Evolutionary conservation across 1,140 invertebrate genomes (phyloP).

Genomic region (Agrypnia vestita): DNA sequence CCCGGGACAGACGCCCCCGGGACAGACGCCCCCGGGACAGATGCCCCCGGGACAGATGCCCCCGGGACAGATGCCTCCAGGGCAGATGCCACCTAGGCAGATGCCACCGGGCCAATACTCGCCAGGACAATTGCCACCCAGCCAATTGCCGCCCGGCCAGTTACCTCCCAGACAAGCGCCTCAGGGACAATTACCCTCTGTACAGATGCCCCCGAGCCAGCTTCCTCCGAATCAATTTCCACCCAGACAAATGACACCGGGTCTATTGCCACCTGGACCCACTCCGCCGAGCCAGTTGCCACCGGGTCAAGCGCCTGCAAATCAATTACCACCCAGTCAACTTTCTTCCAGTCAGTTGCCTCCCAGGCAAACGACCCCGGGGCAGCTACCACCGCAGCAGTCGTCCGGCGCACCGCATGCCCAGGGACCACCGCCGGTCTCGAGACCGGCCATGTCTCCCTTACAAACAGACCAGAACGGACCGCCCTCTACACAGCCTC

Average conservation of each 20-base stretch:
- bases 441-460: neutral
- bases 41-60: slow-evolving; percentile 37
- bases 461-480: too few relatives aligned
- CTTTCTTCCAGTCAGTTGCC: neutral
- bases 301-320: neutral
- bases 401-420: neutral
- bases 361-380: slow-evolving; percentile 17
- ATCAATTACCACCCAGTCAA: slow-evolving; percentile 9
- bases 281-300: slow-evolving; percentile 24
- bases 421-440: neutral
- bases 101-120: slow-evolving; percentile 48
- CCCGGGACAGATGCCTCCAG: neutral
- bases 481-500: too few relatives aligned
- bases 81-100: neutral
- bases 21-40: slow-evolving; percentile 45
- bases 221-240: slow-evolving; percentile 51
- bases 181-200: neutral
- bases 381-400: slow-evolving; percentile 23
- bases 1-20: slow-evolving; percentile 55
- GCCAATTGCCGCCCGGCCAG: slow-evolving; percentile 61
- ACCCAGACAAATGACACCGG: slow-evolving; percentile 63
- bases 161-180: slow-evolving; percentile 55
- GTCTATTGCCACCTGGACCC: slow-evolving; percentile 62
- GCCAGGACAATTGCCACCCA: slow-evolving; percentile 63
- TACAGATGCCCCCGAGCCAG: slow-evolving; percentile 9